Evolutionary conservation across 1,140 invertebrate genomes (phyloP), one percentile per base, ranked within the genome.

Genomic region (Oscheius sp.): DNA sequence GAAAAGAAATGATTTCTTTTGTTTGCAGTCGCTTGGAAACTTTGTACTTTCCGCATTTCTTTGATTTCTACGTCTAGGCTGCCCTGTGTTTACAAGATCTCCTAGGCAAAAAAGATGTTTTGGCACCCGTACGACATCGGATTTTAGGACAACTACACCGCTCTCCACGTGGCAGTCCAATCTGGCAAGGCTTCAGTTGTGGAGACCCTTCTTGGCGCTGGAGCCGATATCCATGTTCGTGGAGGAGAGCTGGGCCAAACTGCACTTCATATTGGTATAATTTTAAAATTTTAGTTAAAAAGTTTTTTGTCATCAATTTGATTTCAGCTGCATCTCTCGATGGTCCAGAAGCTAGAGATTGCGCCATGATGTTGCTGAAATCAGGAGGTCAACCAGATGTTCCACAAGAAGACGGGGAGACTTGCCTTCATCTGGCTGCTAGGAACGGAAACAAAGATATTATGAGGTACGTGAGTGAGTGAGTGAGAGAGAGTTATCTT

Each of bases 91-190:
- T n/a, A n/a, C n/a, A n/a, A n/a, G n/a, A n/a, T n/a, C n/a, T n/a
- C n/a, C n/a, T n/a, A n/a, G n/a, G n/a, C n/a, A n/a, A n/a, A n/a
- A n/a, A n/a, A n/a, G n/a, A n/a, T n/a, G n/a, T n/a, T n/a, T n/a
- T n/a, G n/a, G n/a, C n/a, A n/a, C n/a, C n/a, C n/a, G n/a, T n/a
- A n/a, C n/a, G n/a, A n/a, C n/a, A n/a, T n/a, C n/a, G n/a, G 26
- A 20, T 49, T 73, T n/a, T 77, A 97, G 91, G 94, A 98, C 82
- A 95, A 96, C 82, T 96, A 94, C 84, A 98, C 96, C 26, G 94
- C 96, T n/a, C 87, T 99, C 0, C 96, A 99, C 82, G 93, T 98
- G 78, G 95, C 95, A n/a, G 95, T 98, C 2, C 92, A 97, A 86
- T 92, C 91, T 38, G 92, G 92, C 68, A 95, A 97, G 84, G 93